phyloP scores from a whole-genome alignment of 2,888 invertebrate genomes.

The Philereme transversata region DNA sequence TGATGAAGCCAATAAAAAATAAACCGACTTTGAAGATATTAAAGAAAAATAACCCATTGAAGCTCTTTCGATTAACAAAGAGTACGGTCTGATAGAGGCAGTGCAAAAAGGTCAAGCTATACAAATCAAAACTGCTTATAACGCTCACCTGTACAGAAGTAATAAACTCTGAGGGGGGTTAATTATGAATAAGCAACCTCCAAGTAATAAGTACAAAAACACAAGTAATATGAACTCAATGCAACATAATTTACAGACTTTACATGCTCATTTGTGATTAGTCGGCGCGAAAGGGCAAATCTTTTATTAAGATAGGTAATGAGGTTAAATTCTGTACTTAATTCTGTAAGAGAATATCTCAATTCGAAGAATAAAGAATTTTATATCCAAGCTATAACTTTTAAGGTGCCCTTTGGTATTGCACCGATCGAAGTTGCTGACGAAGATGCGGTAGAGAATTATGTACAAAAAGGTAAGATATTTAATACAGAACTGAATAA shows the following conservation, averaged over 20 bases:
- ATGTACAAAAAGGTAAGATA: slow-evolving; percentile 76
- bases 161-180: slow-evolving; percentile 81
- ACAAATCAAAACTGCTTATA: slow-evolving; percentile 66
- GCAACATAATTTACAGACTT: slow-evolving; percentile 82
- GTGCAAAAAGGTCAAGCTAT: slow-evolving; percentile 48
- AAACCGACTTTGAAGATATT: slow-evolving; percentile 11
- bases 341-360: slow-evolving; percentile 58
- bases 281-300: slow-evolving; percentile 84
- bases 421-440: slow-evolving; percentile 63
- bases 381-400: slow-evolving; percentile 60
- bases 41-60: slow-evolving; percentile 40
- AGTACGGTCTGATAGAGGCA: slow-evolving; percentile 48
- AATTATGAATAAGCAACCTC: slow-evolving; percentile 81
- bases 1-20: slow-evolving; percentile 42
- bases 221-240: slow-evolving; percentile 76
- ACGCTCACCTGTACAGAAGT: slow-evolving; percentile 76
- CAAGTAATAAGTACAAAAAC: slow-evolving; percentile 72
- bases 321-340: slow-evolving; percentile 75
- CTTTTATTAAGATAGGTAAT: slow-evolving; percentile 84
- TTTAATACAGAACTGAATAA: slow-evolving; percentile 65
- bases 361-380: slow-evolving; percentile 51
- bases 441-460: slow-evolving; percentile 80
- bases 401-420: slow-evolving; percentile 62
- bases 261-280: slow-evolving; percentile 84
- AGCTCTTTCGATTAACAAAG: slow-evolving; percentile 49